Evolutionary conservation across 2,113 vertebrate species (phyloP).

Genomic region (Telmatochromis brichardi): DNA sequence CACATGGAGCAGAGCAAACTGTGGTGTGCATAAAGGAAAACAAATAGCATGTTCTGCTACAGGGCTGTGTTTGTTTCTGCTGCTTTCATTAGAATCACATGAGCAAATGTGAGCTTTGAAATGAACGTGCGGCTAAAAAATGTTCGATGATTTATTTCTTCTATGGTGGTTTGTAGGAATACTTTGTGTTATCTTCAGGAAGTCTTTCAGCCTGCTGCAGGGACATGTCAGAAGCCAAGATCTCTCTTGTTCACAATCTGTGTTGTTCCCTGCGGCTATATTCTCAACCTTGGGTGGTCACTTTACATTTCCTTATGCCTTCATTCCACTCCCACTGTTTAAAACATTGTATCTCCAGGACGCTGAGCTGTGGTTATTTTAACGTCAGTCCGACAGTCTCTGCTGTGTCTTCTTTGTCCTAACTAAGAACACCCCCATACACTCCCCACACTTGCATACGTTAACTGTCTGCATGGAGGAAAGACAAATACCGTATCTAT

Average conservation of each 20-base stretch:
- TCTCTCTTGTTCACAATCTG: conserved; percentile 3
- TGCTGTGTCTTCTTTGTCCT: conserved; percentile 1
- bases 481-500: conserved; percentile 22
- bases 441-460: background rate
- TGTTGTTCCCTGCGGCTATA: conserved; percentile 35
- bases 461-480: background rate
- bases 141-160: conserved; percentile 50
- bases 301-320: conserved; percentile 32
- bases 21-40: conserved; percentile 61
- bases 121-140: conserved; percentile 15
- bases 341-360: background rate
- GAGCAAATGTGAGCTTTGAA: conserved; percentile 39
- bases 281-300: conserved; percentile 59
- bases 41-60: conserved; percentile 62
- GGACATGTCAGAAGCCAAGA: conserved; percentile 41
- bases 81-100: conserved; percentile 48
- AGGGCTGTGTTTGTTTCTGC: conserved; percentile 65
- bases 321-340: conserved; percentile 1
- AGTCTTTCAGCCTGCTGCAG: conserved; percentile 42
- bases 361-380: background rate
- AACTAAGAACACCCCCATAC: background rate
- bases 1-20: conserved; percentile 45
- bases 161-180: conserved; percentile 14
- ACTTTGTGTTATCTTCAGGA: conserved; percentile 60
- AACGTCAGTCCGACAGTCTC: background rate